These are phyloP conservation scores for Limanda limanda DNA, from an alignment of 2,113 vertebrate species.

Conservation along the genomic window DNA sequence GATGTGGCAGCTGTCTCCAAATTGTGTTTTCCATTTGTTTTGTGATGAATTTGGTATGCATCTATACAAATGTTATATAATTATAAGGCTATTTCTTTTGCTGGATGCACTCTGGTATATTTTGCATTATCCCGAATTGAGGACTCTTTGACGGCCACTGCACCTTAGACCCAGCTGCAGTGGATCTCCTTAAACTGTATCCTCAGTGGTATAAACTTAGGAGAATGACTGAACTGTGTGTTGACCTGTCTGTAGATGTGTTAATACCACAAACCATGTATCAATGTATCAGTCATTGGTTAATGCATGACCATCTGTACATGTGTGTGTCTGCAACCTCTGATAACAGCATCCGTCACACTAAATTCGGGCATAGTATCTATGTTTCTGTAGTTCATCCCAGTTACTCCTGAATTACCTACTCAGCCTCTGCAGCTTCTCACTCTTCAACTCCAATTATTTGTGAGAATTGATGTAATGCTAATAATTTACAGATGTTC, in stretches of 20 bases:
- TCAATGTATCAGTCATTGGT: conserved; percentile 71
- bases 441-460: conserved; percentile 24
- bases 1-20: conserved; percentile 29
- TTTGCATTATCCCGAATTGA: conserved; percentile 7
- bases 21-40: conserved; percentile 29
- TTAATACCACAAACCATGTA: conserved; percentile 55
- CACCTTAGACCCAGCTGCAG: conserved; percentile 14
- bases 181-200: conserved; percentile 25
- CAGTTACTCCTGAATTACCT: conserved; percentile 37
- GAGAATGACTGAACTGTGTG: conserved; percentile 40
- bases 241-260: conserved; percentile 52
- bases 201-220: conserved; percentile 28
- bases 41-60: conserved; percentile 27
- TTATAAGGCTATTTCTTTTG: conserved; percentile 22
- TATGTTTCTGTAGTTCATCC: conserved; percentile 45
- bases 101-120: conserved; percentile 23
- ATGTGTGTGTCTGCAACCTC: conserved; percentile 65
- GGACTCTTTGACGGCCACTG: conserved; percentile 23
- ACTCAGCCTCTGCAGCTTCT: conserved; percentile 23
- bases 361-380: conserved; percentile 59
- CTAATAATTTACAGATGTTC: conserved; percentile 33
- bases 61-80: conserved; percentile 29
- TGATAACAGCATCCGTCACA: conserved; percentile 64
- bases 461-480: conserved; percentile 43
- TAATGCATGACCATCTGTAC: conserved; percentile 82